Base-by-base conservation (phyloP, 2,888 invertebrate species). In the Thecocarcelia acutangulata region DNA sequence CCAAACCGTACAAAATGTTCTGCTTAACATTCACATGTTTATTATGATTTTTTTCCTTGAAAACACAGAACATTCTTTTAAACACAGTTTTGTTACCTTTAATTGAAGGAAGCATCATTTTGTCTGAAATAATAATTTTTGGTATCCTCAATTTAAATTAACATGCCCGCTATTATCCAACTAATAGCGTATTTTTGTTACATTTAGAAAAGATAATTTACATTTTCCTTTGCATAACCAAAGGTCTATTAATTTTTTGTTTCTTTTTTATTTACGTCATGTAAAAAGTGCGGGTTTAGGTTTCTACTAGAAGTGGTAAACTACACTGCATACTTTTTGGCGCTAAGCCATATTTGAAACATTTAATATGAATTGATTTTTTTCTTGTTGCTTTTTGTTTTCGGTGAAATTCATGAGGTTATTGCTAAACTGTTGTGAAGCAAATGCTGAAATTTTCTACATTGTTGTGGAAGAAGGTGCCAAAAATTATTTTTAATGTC, bases 341-440 rank as follows among this genome's bases (percentile, higher is more conserved):
- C 80, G 40, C 72, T 76, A 50, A 80, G 80, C 76, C 80, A 80
- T 72, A 50, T 76, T 37, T 33, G 54, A 61, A 72, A 66, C 70
- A 76, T 80, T 76, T 66, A 61, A 76, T 52, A 66, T 17, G 76
- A 76, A 76, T 76, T 76, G 68, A 72, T 72, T 80, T 66, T 80
- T 48, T 66, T 58, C 19, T 12, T 54, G 37, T 50, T 3, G 61
- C 17, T 74, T 1, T 6, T 63, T 6, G 4, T 56, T 19, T 59
- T 15, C 3, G n/a, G 2, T n/a, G 11, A 13, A 59, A 50, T 42
- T 12, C 58, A 75, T 59, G 28, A 54, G 61, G 37, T 58, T 44
- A 58, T 28, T 37, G 64, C 48, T 42, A 58, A 69, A 63, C 50
- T 50, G 44, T 37, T 56, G 58, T 21, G 68, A 80, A 59, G 58